Evolutionary conservation across 1,140 invertebrate species (phyloP).

Genomic region (Drosophila ohnishii): DNA sequence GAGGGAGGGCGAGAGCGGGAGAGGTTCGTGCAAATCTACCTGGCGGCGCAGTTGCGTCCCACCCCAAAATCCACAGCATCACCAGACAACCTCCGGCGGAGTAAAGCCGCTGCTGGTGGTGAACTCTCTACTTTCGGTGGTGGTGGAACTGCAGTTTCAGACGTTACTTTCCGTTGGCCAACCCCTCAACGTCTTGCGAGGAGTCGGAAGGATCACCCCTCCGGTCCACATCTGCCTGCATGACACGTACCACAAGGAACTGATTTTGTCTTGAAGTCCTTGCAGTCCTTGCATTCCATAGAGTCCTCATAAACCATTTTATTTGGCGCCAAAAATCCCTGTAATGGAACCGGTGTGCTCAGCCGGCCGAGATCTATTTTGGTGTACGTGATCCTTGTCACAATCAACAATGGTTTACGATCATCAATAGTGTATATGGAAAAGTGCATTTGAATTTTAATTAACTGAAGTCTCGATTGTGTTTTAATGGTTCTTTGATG

Average conservation of each 20-base stretch:
- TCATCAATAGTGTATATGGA: not conserved
- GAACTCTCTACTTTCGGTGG: constrained; percentile 6
- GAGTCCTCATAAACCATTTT: not conserved
- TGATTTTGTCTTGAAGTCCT: constrained; percentile 28
- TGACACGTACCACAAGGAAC: constrained; percentile 47
- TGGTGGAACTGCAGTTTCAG: constrained; percentile 68
- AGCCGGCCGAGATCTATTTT: constrained; percentile 8
- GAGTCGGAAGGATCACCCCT: constrained; percentile 12
- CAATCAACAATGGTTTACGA: constrained; percentile 12
- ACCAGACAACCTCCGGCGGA: constrained; percentile 47
- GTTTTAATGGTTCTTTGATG: constrained; percentile 11
- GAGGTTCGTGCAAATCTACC: constrained; percentile 78
- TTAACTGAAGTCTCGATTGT: not conserved
- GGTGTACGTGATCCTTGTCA: constrained; percentile 23
- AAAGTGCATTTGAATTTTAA: constrained; percentile 34
- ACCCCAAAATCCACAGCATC: constrained; percentile 64
- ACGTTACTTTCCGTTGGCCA: constrained; percentile 56
- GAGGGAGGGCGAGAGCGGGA: constrained; percentile 21
- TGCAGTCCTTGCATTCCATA: not conserved
- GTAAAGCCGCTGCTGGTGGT: constrained; percentile 15
- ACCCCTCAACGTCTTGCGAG: constrained; percentile 58
- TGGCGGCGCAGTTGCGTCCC: constrained; percentile 69
- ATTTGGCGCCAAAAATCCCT: constrained; percentile 43
- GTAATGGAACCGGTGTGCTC: constrained; percentile 47
- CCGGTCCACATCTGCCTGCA: constrained; percentile 20